Conservation (phyloP, 2,888 invertebrate species). For the Aspidiotus rigidus region DNA sequence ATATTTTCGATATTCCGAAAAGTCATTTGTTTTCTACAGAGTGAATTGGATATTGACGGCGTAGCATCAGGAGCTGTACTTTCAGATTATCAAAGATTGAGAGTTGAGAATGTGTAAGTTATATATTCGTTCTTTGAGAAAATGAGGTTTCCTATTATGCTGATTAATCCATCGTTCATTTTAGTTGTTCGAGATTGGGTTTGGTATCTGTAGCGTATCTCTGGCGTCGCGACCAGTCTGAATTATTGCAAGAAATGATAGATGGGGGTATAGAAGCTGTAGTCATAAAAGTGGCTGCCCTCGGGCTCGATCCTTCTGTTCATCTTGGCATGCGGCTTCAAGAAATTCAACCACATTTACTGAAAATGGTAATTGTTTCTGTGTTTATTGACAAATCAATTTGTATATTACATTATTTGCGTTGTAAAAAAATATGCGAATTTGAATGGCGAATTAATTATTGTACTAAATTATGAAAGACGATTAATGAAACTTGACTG, state of each 20-base stretch:
- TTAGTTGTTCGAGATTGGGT: slow-evolving; percentile 79
- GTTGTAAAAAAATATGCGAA: too few species aligned
- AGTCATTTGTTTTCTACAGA: slow-evolving; percentile 40
- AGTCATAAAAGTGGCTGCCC: slow-evolving; percentile 92
- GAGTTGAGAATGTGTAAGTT: slow-evolving; percentile 95
- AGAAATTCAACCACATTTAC: slow-evolving; percentile 77
- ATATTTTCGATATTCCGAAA: neutral
- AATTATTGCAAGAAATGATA: slow-evolving; percentile 94
- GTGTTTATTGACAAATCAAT: too few species aligned
- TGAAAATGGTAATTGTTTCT: slow-evolving; percentile 56
- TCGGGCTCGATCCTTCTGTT: slow-evolving; percentile 75
- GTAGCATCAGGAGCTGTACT: slow-evolving; percentile 96
- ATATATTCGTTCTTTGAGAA: slow-evolving; percentile 31
- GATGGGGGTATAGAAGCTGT: slow-evolving; percentile 83
- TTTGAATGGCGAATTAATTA: too few species aligned
- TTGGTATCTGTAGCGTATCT: slow-evolving; percentile 84
- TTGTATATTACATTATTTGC: too few species aligned
- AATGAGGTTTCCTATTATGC: slow-evolving; percentile 30
- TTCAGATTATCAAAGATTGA: slow-evolving; percentile 94
- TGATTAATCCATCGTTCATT: slow-evolving; percentile 36
- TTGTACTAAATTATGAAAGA: too few species aligned
- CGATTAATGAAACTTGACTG: too few species aligned
- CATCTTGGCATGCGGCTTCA: slow-evolving; percentile 79
- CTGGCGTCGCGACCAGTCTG: slow-evolving; percentile 92
- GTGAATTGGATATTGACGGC: slow-evolving; percentile 67